Evolutionary conservation across 1,140 invertebrate species (phyloP).

Genomic region (Scaptomyza graminum): DNA sequence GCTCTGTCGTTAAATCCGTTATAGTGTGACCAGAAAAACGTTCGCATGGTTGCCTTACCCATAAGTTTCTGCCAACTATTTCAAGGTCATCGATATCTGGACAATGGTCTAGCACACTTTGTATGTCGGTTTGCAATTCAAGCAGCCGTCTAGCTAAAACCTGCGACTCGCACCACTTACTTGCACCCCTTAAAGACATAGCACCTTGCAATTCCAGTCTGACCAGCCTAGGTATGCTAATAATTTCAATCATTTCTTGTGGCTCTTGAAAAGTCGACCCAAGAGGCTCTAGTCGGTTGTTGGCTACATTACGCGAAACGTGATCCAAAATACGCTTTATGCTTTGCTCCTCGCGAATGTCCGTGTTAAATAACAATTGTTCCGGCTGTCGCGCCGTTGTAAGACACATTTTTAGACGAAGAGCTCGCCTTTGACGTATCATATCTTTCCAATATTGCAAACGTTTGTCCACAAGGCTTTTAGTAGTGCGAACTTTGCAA

Average conservation of each 20-base stretch:
- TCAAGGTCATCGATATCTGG: slow-evolving; percentile 44
- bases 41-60: slow-evolving; percentile 1
- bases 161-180: slow-evolving; percentile 16
- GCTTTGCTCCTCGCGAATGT: slow-evolving; percentile 31
- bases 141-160: not conserved
- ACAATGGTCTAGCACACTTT: slow-evolving; percentile 38
- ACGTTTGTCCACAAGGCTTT: slow-evolving; percentile 51
- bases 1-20: not conserved
- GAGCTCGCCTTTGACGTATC: slow-evolving; percentile 37
- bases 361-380: slow-evolving; percentile 35
- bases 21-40: slow-evolving; percentile 14
- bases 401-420: slow-evolving; percentile 37
- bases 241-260: not conserved
- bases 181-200: not conserved
- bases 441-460: slow-evolving; percentile 71
- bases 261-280: not conserved
- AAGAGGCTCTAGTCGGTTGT: not conserved
- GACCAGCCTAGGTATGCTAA: not conserved
- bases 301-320: slow-evolving; percentile 5
- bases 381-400: slow-evolving; percentile 25
- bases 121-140: slow-evolving; percentile 3
- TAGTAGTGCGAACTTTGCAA: not conserved
- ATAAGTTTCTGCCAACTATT: slow-evolving; percentile 20
- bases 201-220: not conserved
- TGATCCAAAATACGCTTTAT: slow-evolving; percentile 38